These are phyloP conservation scores for Origma solitaria DNA, from an alignment of 2,113 vertebrate species.

Conservation along the genomic window DNA sequence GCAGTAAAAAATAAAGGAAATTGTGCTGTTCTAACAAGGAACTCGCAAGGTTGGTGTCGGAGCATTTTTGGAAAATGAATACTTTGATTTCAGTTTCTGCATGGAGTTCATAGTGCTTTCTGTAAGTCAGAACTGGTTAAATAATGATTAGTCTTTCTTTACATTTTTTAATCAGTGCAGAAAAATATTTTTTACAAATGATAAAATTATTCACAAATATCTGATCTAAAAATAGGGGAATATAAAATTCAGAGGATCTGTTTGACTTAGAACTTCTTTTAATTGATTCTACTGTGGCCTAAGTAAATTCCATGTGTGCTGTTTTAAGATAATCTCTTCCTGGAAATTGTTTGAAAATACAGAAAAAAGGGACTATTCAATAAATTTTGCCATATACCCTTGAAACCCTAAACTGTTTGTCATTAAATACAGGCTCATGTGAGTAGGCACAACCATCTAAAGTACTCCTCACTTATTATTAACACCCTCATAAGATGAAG, in stretches of 20 bases:
- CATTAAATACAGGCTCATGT: not conserved
- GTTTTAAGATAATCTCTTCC: not conserved
- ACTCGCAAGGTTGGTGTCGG: not conserved
- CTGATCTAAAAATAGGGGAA: not conserved
- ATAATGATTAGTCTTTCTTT: not conserved
- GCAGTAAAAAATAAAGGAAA: not conserved
- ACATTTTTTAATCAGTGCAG: not conserved
- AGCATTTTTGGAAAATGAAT: not conserved
- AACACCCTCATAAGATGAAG: not conserved
- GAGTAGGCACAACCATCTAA: not conserved
- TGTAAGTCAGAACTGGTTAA: not conserved
- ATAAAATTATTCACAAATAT: not conserved
- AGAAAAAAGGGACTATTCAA: not conserved
- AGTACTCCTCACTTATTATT: not conserved
- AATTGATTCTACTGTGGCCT: not conserved
- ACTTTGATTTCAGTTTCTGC: not conserved
- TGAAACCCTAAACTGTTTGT: not conserved
- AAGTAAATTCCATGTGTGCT: not conserved
- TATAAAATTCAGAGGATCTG: not conserved
- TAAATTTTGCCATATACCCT: not conserved
- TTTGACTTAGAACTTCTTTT: not conserved
- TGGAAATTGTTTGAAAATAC: not conserved
- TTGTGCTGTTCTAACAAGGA: not conserved
- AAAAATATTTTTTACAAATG: not conserved
- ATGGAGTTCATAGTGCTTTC: not conserved